phyloP scores from a whole-genome alignment of 2,888 invertebrate species.

The Cactoblastis cactorum region DNA sequence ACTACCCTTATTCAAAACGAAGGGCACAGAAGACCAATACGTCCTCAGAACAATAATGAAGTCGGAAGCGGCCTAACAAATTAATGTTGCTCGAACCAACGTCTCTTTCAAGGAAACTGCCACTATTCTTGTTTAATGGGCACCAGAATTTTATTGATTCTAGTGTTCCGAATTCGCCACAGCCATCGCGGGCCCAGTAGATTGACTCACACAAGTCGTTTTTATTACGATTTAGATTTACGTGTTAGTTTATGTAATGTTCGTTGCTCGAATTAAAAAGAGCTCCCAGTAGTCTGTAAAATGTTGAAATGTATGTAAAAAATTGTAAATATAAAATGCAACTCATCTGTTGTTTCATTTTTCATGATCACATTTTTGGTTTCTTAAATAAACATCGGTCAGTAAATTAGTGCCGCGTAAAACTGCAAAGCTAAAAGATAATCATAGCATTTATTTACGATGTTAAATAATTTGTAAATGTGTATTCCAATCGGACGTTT shows the following conservation, averaged over 20 bases:
- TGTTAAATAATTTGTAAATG: too few relatives aligned
- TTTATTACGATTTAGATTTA: conserved; percentile 78
- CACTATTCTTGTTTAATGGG: conserved; percentile 63
- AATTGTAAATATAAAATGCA: conserved; percentile 75
- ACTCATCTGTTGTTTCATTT: conserved; percentile 68
- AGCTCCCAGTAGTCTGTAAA: conserved; percentile 78
- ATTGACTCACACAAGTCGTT: conserved; percentile 69
- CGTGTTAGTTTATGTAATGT: conserved; percentile 79
- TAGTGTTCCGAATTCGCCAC: conserved; percentile 61
- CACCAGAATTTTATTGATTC: conserved; percentile 76
- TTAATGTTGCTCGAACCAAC: conserved; percentile 57
- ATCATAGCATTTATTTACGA: neutral
- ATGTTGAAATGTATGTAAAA: conserved; percentile 78
- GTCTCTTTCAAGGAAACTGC: conserved; percentile 61
- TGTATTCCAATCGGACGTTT: too few relatives aligned
- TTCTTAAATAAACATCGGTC: conserved; percentile 26
- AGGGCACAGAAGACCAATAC: conserved; percentile 62
- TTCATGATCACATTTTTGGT: conserved; percentile 43
- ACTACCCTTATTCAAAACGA: conserved; percentile 34
- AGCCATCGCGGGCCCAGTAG: conserved; percentile 60
- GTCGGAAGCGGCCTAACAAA: conserved; percentile 64
- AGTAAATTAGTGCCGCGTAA: conserved; percentile 34
- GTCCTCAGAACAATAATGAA: conserved; percentile 67
- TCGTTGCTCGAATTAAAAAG: conserved; percentile 80
- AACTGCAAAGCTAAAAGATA: conserved; percentile 28